phyloP scores from a whole-genome alignment of 2,888 invertebrate species.

The Parnassius smintheus region DNA sequence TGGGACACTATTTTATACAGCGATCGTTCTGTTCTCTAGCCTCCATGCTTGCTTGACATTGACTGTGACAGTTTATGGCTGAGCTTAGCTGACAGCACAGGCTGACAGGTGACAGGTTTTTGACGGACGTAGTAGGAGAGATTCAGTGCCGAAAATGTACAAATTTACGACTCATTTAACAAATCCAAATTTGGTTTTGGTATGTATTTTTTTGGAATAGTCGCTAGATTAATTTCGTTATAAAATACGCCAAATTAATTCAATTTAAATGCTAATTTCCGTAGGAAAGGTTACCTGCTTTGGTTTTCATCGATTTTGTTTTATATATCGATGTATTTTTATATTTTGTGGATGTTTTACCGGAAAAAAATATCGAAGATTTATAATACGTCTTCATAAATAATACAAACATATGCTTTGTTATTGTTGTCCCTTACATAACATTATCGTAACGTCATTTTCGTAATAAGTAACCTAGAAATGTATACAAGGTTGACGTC shows the following conservation, averaged over 20 bases:
- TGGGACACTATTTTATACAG: too few species aligned
- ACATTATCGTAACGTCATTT: conserved; percentile 64
- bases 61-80: not conserved
- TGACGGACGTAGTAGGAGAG: conserved; percentile 67
- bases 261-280: not conserved
- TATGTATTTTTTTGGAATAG: conserved; percentile 42
- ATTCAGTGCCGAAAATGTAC: conserved; percentile 74
- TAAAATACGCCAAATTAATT: not conserved
- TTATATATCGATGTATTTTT: conserved; percentile 36
- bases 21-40: too few species aligned
- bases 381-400: conserved; percentile 8
- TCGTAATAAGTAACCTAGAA: conserved; percentile 61
- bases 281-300: not conserved
- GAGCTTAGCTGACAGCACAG: too few species aligned
- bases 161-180: conserved; percentile 70
- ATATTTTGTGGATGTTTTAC: conserved; percentile 20
- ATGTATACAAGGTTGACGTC: conserved; percentile 16
- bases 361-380: conserved; percentile 11
- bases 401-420: conserved; percentile 43
- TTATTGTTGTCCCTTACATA: conserved; percentile 72
- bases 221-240: not conserved
- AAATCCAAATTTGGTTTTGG: conserved; percentile 68
- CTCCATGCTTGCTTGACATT: not conserved
- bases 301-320: conserved; percentile 5
- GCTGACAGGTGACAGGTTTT: conserved; percentile 25